Conservation (phyloP, 2,888 invertebrate genomes). For the Megamerina dolium region DNA sequence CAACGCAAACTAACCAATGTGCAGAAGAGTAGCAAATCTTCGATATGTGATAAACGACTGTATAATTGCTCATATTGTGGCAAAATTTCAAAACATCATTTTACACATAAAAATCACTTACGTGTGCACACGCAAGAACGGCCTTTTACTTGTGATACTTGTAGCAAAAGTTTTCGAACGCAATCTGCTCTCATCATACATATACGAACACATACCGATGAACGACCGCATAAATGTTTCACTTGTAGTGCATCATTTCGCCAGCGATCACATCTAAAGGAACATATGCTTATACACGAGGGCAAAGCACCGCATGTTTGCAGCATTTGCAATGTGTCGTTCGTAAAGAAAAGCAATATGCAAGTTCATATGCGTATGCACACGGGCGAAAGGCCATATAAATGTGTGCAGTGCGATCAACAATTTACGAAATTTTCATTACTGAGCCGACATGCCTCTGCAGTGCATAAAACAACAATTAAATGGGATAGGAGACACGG, state of each 20-base stretch:
- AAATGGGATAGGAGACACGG: neutral
- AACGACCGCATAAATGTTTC: conserved; percentile 27
- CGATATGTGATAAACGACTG: neutral
- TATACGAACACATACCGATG: conserved; percentile 24
- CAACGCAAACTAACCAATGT: neutral
- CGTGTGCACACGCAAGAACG: conserved; percentile 27
- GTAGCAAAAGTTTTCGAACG: conserved; percentile 27
- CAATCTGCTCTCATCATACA: conserved; percentile 23
- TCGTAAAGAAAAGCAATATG: conserved; percentile 22
- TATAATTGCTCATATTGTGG: conserved; percentile 21
- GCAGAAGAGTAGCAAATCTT: neutral
- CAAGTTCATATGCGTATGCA: conserved; percentile 24
- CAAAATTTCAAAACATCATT: conserved; percentile 23
- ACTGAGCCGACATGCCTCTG: conserved; percentile 21
- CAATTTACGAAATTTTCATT: conserved; percentile 20
- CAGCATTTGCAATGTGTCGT: conserved; percentile 23
- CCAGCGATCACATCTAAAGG: conserved; percentile 25
- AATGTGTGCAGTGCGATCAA: conserved; percentile 23
- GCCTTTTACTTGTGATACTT: conserved; percentile 23
- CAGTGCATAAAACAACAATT: conserved; percentile 13
- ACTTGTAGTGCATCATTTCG: conserved; percentile 24
- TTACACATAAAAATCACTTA: conserved; percentile 27
- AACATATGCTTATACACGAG: conserved; percentile 25
- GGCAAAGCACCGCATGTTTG: conserved; percentile 23
- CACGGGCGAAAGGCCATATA: conserved; percentile 22